These are phyloP conservation scores for Enteromius unitaeniatus DNA, from an alignment of 2,797 vertebrate genomes.

Conservation along the genomic window DNA sequence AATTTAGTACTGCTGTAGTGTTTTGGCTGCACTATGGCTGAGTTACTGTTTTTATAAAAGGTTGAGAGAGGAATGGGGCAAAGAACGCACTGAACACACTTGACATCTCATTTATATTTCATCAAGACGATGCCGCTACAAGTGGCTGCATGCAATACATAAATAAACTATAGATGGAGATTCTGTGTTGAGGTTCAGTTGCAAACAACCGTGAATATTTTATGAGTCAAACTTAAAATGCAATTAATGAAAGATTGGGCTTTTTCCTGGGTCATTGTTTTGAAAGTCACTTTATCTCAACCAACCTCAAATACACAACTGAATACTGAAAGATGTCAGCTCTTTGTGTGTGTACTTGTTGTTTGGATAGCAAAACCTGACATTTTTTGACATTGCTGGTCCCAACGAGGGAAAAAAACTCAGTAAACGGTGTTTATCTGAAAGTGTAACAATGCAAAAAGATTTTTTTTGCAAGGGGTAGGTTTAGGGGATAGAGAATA, in stretches of 20 bases:
- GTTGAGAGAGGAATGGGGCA: constrained; percentile 34
- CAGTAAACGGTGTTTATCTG: neutral
- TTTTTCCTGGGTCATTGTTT: constrained; percentile 29
- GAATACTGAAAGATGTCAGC: neutral
- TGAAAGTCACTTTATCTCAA: constrained; percentile 11
- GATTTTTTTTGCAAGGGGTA: neutral
- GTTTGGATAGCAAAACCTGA: neutral
- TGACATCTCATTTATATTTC: constrained; percentile 77
- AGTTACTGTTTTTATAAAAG: constrained; percentile 29
- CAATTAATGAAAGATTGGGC: constrained; percentile 42
- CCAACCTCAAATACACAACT: constrained; percentile 3
- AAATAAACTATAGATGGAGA: constrained; percentile 73
- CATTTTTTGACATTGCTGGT: neutral
- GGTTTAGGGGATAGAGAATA: neutral
- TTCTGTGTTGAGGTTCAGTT: constrained; percentile 67
- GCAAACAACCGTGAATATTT: constrained; percentile 75
- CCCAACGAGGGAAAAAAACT: neutral
- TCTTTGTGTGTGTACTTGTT: neutral
- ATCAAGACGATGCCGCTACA: constrained; percentile 65
- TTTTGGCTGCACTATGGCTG: constrained; percentile 18
- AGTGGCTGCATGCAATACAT: constrained; percentile 60
- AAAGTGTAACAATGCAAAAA: neutral
- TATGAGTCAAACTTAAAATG: constrained; percentile 68
- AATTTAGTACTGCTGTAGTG: constrained; percentile 4
- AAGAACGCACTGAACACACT: constrained; percentile 32